Conservation (phyloP, 1,140 invertebrate species). For the Drosophila neocordata region DNA sequence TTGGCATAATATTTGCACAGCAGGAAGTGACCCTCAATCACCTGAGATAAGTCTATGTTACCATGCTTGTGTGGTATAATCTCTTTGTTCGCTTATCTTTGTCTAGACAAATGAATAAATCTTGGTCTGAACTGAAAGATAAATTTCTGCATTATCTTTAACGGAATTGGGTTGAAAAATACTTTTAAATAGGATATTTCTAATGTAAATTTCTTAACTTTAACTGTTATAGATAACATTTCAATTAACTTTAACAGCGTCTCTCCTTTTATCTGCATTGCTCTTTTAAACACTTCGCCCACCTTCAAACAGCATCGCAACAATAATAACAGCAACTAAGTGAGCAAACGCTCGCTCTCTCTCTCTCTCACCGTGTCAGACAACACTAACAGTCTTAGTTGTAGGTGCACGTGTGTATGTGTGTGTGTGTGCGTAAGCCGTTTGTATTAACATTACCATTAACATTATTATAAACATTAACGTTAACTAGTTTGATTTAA, state of each 20-base stretch:
- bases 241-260: conserved; percentile 7
- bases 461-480: conserved; percentile 24
- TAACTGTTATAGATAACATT: neutral
- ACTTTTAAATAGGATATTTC: too few relatives aligned
- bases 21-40: neutral
- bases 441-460: conserved; percentile 16
- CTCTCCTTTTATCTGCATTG: neutral
- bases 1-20: neutral
- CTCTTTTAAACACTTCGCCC: neutral
- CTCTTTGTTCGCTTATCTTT: neutral
- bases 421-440: conserved; percentile 31
- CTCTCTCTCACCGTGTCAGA: too few relatives aligned
- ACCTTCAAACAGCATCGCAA: conserved; percentile 4
- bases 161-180: too few relatives aligned
- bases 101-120: neutral
- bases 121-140: neutral
- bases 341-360: neutral
- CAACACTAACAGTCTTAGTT: too few relatives aligned
- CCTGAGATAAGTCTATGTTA: neutral
- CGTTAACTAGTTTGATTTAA: conserved; percentile 74
- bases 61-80: neutral
- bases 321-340: conserved; percentile 2
- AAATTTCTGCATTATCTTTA: neutral
- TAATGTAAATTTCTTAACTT: too few relatives aligned
- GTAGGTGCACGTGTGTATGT: neutral